These are phyloP conservation scores for Aethina tumida DNA, from an alignment of 1,140 invertebrate genomes.

Conservation along the genomic window DNA sequence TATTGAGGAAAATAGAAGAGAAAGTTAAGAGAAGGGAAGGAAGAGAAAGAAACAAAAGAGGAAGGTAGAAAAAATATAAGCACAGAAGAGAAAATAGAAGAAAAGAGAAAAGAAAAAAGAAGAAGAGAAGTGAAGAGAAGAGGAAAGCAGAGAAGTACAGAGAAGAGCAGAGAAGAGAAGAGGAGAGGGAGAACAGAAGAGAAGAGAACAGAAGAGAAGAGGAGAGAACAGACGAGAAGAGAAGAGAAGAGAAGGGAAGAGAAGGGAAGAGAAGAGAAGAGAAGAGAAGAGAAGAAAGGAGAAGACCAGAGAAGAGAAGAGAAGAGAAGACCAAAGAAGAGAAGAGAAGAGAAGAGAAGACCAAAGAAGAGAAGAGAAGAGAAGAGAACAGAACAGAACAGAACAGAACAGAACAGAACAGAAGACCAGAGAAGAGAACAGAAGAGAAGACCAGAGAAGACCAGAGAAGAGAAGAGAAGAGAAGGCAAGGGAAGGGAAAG, in stretches of 20 bases:
- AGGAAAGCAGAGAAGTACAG: slow-evolving; percentile 3
- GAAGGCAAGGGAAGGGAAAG: slow-evolving; percentile 2
- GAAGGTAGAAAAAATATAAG: slow-evolving; percentile 4
- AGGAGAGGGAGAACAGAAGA: slow-evolving; percentile 4
- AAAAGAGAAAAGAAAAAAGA: slow-evolving; percentile 1
- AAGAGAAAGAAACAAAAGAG: slow-evolving; percentile 2
- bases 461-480: slow-evolving; percentile 1
- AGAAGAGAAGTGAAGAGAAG: slow-evolving; percentile 1
- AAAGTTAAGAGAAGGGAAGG: background rate
- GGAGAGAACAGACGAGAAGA: slow-evolving; percentile 4
- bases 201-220: slow-evolving; percentile 6
- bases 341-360: slow-evolving; percentile 2
- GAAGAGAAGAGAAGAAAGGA: slow-evolving; percentile 1
- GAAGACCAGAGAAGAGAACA: slow-evolving; percentile 1
- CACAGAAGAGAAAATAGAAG: slow-evolving; percentile 2
- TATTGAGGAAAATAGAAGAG: background rate
- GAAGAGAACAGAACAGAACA: slow-evolving; percentile 5
- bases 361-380: slow-evolving; percentile 1
- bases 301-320: slow-evolving; percentile 1
- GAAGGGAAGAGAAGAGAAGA: slow-evolving; percentile 4
- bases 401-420: slow-evolving; percentile 5
- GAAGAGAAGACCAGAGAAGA: slow-evolving; percentile 1
- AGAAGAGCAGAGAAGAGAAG: slow-evolving; percentile 3
- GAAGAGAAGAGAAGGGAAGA: slow-evolving; percentile 1
- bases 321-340: slow-evolving; percentile 1